Evolutionary conservation across 2,113 vertebrate genomes (phyloP), one percentile per base, ranked within the genome.

Genomic region (Syngnathus typhle): DNA sequence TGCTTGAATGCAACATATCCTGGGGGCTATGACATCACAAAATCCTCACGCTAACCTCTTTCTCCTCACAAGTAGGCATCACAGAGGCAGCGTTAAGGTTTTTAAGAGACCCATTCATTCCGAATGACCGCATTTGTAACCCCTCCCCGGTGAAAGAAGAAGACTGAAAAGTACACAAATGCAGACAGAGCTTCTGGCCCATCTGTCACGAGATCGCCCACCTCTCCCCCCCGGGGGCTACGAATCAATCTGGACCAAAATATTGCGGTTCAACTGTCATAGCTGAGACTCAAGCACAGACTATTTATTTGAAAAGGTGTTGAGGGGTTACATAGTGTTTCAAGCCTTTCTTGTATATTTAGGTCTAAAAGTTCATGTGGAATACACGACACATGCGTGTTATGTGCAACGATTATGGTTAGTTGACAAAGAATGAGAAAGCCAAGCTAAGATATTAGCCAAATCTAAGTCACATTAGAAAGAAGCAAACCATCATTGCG

Each of bases 161-260:
- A 66, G 32, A 62, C 51, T 55, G 55, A 36, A 70, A 81, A 39
- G 68, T 27, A 67, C 18, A 75, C 58, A 80, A 55, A 64, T 62
- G 72, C 56, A 71, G 41, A 60, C 27, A 75, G 63, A 70, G 41
- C 52, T 36, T 7, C 46, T 67, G n/a, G 71, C 67, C 60, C 62
- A 67, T 81, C 65, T 74, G 68, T 73, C 66, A 56, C 61, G 55
- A 32, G 27, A 61, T 69, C 60, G 36, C 65, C 27, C 16, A 46
- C 36, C 69, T 74, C 74, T 71, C 75, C 39, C 27, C 27, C 75
- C 37, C 38, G 67, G 64, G 65, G 65, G 43, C 64, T 46, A 72
- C 75, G 58, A 85, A 85, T 86, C 84, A 82, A 81, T 89, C 79
- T 80, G 39, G 72, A 75, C 55, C 84, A 82, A 84, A 87, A 79